phyloP scores from a whole-genome alignment of 2,888 invertebrate species.

The Acronicta psi region DNA sequence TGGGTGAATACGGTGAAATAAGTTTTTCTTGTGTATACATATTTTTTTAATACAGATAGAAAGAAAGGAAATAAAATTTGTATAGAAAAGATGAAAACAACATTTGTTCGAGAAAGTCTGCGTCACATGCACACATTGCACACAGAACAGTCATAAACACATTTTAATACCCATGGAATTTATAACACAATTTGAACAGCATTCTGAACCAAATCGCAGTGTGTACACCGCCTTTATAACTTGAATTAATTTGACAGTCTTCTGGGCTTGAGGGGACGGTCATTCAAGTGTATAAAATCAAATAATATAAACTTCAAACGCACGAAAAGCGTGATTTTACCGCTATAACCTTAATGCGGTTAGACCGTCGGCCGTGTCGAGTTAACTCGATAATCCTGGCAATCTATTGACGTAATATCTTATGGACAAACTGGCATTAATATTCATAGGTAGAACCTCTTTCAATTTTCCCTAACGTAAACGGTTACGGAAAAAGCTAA shows the following conservation, averaged over 20 bases:
- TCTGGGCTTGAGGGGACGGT: background rate
- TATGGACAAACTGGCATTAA: slow-evolving; percentile 53
- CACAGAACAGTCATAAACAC: no score
- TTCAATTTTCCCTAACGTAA: slow-evolving; percentile 10
- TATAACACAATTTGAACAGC: background rate
- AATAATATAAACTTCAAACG: background rate
- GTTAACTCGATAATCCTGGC: slow-evolving; percentile 65
- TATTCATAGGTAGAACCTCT: slow-evolving; percentile 53
- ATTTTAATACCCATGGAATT: no score
- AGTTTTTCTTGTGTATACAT: no score
- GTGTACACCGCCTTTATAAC: background rate
- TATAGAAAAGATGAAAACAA: no score
- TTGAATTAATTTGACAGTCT: background rate
- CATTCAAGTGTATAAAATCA: background rate
- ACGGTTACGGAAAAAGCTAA: background rate
- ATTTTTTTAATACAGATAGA: no score
- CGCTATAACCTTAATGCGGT: slow-evolving; percentile 42
- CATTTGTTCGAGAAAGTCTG: no score
- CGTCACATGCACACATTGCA: no score
- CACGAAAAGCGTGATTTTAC: slow-evolving; percentile 50
- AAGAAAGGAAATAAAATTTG: no score
- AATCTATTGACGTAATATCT: slow-evolving; percentile 67
- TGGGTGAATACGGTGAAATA: no score
- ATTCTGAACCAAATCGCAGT: background rate
- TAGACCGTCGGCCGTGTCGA: slow-evolving; percentile 54